Conservation (phyloP, 2,888 invertebrate species). For the Stenodera caucasica region DNA sequence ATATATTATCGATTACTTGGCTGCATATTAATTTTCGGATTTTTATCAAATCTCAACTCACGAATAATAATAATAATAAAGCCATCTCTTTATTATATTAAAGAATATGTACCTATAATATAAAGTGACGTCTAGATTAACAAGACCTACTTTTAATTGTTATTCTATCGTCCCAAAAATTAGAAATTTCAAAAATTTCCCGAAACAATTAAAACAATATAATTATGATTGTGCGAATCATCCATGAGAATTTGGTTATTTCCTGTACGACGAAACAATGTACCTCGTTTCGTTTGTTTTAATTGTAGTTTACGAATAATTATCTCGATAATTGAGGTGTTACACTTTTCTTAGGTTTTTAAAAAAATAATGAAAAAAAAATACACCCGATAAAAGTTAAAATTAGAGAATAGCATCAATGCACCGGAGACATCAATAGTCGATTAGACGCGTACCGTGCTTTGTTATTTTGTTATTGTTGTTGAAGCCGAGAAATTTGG, state of each 20-base stretch:
- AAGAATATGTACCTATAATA: neutral
- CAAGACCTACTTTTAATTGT: neutral
- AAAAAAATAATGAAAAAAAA: neutral
- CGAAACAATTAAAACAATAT: slow-evolving; percentile 30
- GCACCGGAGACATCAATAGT: neutral
- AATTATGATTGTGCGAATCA: slow-evolving; percentile 30
- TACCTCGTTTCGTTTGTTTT: slow-evolving; percentile 35
- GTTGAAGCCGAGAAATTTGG: neutral
- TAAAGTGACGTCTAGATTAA: no score
- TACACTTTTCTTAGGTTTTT: slow-evolving; percentile 30
- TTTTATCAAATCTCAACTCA: slow-evolving; percentile 3
- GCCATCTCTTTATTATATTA: neutral
- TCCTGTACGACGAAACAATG: slow-evolving; percentile 33
- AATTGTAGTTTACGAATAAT: slow-evolving; percentile 37
- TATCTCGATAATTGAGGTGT: slow-evolving; percentile 35
- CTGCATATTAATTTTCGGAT: slow-evolving; percentile 11
- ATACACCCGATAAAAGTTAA: no score
- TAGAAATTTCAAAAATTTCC: no score
- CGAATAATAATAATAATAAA: slow-evolving; percentile 12
- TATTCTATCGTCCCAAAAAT: neutral
- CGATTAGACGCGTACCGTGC: neutral
- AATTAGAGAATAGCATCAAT: neutral
- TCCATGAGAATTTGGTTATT: slow-evolving; percentile 36
- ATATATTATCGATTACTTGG: slow-evolving; percentile 18
- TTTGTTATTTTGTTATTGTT: neutral